Base-by-base conservation (phyloP, 2,797 vertebrate genomes). In the Antennarius maculatus region DNA sequence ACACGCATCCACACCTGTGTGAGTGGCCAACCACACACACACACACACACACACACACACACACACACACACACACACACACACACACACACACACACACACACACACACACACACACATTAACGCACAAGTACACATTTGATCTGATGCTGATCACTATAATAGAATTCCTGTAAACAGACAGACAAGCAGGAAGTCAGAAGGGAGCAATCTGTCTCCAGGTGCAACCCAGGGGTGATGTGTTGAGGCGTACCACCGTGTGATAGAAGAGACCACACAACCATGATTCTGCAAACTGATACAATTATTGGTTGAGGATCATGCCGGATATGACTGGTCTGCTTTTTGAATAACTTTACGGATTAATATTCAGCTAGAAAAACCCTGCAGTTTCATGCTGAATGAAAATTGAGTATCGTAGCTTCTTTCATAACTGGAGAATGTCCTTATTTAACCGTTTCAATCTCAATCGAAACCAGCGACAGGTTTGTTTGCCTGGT, bases 191-290 rank as follows among this genome's bases (percentile, higher is more conserved):
- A 88, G 84, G 84, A 52, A 31, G 71, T 79, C 84, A 79, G 57
- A 77, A 74, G 82, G 69, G 79, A 86, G 80, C 51, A 42, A 73
- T 79, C 69, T 42, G 85, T 80, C 66, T 86, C 82, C 84, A 81
- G 76, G 64, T 66, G 85, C 73, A 89, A 89, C 89, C 79, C 73
- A 84, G 81, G 58, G 79, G 66, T 70, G 63, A 85, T 65, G 83
- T 84, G 81, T 84, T 4, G 34, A 88, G 82, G 87, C 64, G 64
- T 69, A 71, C 51, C 15, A 27, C 64, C 5, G 46, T 45, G 37
- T 64, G 55, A 37, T 48, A 5, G 41, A 48, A 60, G 34, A 79
- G 43, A 61, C 16, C n/a, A 14, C 16, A 60, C 54, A 12, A 7
- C 28, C n/a, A 23, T 23, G 23, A 23, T 23, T 23, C 23, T 23